These are phyloP conservation scores for Sogatella furcifera DNA, from an alignment of 1,140 invertebrate species.

Conservation along the genomic window DNA sequence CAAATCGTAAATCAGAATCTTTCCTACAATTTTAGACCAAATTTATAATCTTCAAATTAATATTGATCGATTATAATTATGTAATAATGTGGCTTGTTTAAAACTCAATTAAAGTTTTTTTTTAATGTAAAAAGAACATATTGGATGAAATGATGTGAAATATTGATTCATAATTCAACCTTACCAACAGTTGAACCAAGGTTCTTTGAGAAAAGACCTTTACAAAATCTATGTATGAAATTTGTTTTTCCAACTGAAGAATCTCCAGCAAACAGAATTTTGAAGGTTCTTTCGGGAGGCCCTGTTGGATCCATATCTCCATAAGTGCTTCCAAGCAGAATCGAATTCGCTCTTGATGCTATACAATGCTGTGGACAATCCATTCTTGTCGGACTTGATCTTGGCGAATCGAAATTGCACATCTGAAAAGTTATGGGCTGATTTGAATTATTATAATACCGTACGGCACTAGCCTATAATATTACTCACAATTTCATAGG, in stretches of 20 bases:
- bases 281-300: slow-evolving; percentile 46
- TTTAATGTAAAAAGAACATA: too few species aligned
- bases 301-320: slow-evolving; percentile 29
- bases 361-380: not conserved
- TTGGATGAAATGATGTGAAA: too few species aligned
- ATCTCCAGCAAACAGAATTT: slow-evolving; percentile 54
- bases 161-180: not conserved
- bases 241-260: slow-evolving; percentile 55
- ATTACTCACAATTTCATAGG: too few species aligned
- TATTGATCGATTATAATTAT: too few species aligned
- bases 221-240: slow-evolving; percentile 50
- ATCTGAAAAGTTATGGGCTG: not conserved
- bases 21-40: too few species aligned
- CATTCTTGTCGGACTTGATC: not conserved
- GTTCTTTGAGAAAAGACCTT: slow-evolving; percentile 44
- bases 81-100: too few species aligned
- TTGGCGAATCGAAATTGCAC: not conserved
- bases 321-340: not conserved
- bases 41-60: too few species aligned
- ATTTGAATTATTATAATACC: too few species aligned
- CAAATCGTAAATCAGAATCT: too few species aligned
- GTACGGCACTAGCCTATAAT: too few species aligned
- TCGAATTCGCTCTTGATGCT: not conserved
- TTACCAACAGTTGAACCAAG: slow-evolving; percentile 50
- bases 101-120: too few species aligned